These are phyloP conservation scores for Anagyrus pseudococci DNA, from an alignment of 2,888 invertebrate species.

Conservation along the genomic window DNA sequence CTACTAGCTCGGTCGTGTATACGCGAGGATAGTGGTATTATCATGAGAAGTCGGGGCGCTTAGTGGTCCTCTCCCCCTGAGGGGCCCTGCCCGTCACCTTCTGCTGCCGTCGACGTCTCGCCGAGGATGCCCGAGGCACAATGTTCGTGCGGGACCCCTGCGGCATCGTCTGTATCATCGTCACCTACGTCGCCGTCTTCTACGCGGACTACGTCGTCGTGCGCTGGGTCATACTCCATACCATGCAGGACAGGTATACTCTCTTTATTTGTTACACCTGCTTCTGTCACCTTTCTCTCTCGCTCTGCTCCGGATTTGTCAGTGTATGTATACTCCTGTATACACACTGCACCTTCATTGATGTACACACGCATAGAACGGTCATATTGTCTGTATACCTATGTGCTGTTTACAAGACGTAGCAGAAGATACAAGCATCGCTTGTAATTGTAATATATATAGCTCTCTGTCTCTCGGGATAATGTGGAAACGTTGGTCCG, in stretches of 20 bases:
- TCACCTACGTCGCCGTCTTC: constrained; percentile 80
- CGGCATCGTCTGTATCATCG: constrained; percentile 80
- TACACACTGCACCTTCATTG: no score
- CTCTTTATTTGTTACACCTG: not conserved
- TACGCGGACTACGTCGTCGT: constrained; percentile 90
- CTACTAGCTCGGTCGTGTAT: no score
- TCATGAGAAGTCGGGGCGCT: no score
- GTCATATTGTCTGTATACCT: no score
- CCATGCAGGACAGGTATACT: constrained; percentile 79
- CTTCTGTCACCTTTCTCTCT: not conserved
- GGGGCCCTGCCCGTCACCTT: not conserved
- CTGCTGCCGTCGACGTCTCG: constrained; percentile 1
- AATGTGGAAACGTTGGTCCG: no score
- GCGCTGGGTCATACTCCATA: constrained; percentile 81
- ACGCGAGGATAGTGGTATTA: no score
- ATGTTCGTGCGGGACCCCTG: constrained; percentile 85
- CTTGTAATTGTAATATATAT: no score
- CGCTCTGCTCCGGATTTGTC: not conserved
- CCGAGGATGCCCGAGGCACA: constrained; percentile 32
- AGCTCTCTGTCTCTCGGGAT: no score
- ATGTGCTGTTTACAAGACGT: no score
- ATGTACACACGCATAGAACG: no score
- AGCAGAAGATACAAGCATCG: no score
- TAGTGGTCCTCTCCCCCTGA: not conserved
- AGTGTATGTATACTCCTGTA: not conserved